A percentile compares a stretch with the other conserved stretches of the same genome.
phyloP scores from a whole-genome alignment of 2,113 vertebrate genomes.

The Fulica atra region DNA sequence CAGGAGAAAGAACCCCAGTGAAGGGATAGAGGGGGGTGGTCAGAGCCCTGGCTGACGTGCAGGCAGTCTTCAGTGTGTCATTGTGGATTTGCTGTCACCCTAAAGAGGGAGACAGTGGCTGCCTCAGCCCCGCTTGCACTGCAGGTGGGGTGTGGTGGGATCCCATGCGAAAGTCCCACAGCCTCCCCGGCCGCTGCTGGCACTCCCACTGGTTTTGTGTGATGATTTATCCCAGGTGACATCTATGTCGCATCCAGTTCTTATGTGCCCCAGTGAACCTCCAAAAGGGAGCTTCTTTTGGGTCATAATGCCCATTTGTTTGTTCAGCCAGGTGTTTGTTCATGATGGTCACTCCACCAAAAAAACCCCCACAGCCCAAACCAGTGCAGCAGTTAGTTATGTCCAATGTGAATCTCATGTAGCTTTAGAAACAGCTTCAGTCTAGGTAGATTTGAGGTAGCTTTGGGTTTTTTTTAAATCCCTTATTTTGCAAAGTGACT shows the following conservation, averaged over 20 bases:
- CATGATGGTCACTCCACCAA: background rate
- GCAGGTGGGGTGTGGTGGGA: background rate
- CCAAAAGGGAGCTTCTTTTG: background rate
- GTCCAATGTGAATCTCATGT: background rate
- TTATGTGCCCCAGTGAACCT: background rate
- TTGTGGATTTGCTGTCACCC: background rate
- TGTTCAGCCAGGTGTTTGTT: background rate
- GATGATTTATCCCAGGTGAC: background rate
- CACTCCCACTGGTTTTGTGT: background rate
- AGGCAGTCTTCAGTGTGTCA: fast-evolving
- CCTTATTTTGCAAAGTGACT: background rate
- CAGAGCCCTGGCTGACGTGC: background rate
- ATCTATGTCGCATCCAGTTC: background rate
- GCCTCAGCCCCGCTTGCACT: background rate
- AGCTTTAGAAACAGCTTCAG: background rate
- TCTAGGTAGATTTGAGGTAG: background rate
- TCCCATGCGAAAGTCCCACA: background rate
- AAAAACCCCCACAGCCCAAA: background rate
- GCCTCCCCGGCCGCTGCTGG: no score
- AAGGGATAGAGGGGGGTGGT: background rate
- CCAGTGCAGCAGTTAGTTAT: background rate
- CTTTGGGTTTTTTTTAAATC: background rate
- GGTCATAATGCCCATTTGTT: background rate
- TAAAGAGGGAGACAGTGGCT: background rate
- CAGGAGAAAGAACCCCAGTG: background rate